Evolutionary conservation across 2,113 vertebrate genomes (phyloP).

Genomic region (Tachysurus fulvidraco): DNA sequence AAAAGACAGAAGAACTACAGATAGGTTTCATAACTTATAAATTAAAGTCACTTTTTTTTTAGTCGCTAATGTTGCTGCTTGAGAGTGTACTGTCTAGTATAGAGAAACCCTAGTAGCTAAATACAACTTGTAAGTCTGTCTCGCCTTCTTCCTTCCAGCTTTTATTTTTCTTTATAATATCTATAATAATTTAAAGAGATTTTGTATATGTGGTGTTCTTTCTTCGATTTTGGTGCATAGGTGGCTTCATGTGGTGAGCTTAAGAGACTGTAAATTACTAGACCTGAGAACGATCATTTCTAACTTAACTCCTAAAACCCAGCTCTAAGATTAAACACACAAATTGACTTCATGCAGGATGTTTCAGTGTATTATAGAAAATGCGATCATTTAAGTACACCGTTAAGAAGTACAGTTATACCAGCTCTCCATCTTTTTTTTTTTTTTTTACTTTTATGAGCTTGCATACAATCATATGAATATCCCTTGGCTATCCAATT

Average conservation of each 20-base stretch:
- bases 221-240: not conserved
- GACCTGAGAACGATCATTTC: not conserved
- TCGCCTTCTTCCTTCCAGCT: not conserved
- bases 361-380: not conserved
- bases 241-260: not conserved
- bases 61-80: not conserved
- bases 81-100: not conserved
- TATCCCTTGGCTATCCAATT: conserved; percentile 12
- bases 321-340: not conserved
- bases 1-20: no score
- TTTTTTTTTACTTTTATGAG: not conserved
- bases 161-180: not conserved
- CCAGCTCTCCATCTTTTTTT: not conserved
- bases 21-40: no score
- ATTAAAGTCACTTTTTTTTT: not conserved
- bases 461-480: not conserved
- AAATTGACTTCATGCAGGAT: not conserved
- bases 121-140: not conserved
- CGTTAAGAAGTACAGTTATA: not conserved
- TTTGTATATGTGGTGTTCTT: not conserved
- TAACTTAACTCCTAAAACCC: not conserved
- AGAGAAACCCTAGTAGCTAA: not conserved
- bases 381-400: conserved; percentile 5
- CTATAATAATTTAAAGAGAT: not conserved
- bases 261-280: not conserved